Evolutionary conservation across 37 sponge, comb jelly and placozoan species (phyloP).

Genomic region (Aplysina aerophoba): DNA sequence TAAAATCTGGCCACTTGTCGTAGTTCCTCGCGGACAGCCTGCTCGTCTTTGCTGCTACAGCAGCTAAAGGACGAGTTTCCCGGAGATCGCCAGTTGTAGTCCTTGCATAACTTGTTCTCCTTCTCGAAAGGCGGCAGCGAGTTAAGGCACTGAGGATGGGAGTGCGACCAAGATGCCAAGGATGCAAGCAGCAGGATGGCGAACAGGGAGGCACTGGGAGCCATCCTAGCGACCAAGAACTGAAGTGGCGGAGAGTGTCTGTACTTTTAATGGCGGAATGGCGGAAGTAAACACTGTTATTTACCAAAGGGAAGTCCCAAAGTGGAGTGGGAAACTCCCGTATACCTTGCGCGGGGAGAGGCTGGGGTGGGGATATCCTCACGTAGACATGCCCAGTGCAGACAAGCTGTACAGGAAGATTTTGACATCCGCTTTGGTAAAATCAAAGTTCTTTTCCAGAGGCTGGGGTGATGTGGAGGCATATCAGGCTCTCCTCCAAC

Average conservation of each 20-base stretch:
- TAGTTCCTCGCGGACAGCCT: constrained; percentile 8
- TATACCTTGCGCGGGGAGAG: not conserved
- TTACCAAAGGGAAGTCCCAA: not conserved
- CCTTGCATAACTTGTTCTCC: constrained; percentile 32
- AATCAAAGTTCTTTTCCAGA: constrained; percentile 67
- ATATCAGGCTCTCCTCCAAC: constrained; percentile 34
- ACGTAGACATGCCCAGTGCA: constrained; percentile 21
- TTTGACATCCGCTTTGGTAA: constrained; percentile 30
- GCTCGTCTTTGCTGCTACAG: constrained; percentile 41
- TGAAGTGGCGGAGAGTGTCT: no score
- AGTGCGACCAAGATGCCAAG: no score
- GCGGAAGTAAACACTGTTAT: no score
- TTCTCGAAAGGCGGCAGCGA: constrained; percentile 65
- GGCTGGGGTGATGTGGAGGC: constrained; percentile 80
- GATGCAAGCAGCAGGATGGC: no score
- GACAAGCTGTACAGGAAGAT: constrained; percentile 60
- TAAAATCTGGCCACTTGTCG: not conserved
- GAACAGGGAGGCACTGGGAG: no score
- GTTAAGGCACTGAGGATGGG: constrained; percentile 81
- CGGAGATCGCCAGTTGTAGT: constrained; percentile 38
- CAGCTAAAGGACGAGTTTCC: constrained; percentile 42
- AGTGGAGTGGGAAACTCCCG: not conserved
- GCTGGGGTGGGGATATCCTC: not conserved
- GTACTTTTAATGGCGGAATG: no score
- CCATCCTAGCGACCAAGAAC: no score